phyloP scores from a whole-genome alignment of 2,797 vertebrate genomes.

The Sebastes variabilis region DNA sequence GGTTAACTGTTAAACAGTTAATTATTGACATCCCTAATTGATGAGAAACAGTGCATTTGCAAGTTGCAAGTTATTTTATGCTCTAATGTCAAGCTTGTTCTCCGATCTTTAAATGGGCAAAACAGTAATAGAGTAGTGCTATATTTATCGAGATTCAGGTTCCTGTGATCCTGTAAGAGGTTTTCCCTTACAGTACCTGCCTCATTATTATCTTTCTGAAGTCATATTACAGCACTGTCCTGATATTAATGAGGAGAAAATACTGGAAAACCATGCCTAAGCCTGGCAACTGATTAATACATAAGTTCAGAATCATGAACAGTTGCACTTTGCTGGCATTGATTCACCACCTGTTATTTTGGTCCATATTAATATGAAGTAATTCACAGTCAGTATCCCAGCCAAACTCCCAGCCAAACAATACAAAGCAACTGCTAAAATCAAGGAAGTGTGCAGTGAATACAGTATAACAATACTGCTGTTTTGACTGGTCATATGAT shows the following conservation, averaged over 20 bases:
- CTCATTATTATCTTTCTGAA: neutral
- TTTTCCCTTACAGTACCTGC: neutral
- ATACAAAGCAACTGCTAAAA: neutral
- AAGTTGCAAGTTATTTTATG: no score
- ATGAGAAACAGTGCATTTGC: no score
- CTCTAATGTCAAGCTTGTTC: no score
- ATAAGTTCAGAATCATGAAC: constrained; percentile 1
- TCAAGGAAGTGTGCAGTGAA: neutral
- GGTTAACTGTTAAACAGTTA: no score
- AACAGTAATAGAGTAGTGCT: neutral
- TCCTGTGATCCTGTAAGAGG: neutral
- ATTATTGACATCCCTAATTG: no score
- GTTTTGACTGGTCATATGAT: neutral
- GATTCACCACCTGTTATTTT: constrained; percentile 11
- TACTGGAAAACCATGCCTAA: neutral
- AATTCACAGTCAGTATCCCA: neutral
- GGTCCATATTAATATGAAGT: neutral
- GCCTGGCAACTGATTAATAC: constrained; percentile 14
- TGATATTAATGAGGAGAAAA: constrained; percentile 8
- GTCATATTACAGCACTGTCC: neutral
- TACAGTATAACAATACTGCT: neutral
- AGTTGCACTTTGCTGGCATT: constrained; percentile 13
- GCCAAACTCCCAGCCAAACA: neutral
- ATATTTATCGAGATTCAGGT: neutral
- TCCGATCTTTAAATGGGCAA: neutral